Evolutionary conservation across 2,797 vertebrate species (phyloP).

Genomic region (Centroberyx gerrardi): DNA sequence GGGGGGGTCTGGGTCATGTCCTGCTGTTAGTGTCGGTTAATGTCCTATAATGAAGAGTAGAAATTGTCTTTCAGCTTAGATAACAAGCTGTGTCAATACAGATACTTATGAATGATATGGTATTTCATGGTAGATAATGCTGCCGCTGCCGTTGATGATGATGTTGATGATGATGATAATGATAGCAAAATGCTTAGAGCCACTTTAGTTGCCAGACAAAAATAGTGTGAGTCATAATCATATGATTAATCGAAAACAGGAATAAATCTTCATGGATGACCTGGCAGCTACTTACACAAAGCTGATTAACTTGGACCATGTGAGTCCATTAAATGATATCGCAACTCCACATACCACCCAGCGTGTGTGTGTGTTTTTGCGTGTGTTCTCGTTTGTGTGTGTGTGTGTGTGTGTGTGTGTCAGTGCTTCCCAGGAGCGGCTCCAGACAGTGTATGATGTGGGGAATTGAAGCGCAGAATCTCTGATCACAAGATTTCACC

Average conservation of each 20-base stretch:
- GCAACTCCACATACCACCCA: slow-evolving; percentile 63
- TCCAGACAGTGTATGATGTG: slow-evolving; percentile 48
- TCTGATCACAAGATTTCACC: slow-evolving; percentile 71
- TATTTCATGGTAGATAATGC: not conserved
- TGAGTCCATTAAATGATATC: slow-evolving; percentile 71
- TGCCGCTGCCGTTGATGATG: not conserved
- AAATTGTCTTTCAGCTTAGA: not conserved
- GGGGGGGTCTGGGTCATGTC: slow-evolving; percentile 8
- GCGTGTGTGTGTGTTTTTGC: slow-evolving; percentile 29
- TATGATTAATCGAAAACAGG: slow-evolving; percentile 61
- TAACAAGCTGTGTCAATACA: slow-evolving; percentile 16
- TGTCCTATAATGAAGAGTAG: slow-evolving; percentile 1
- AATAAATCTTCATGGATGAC: slow-evolving; percentile 69
- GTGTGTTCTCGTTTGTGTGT: slow-evolving; percentile 8
- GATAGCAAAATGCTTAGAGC: not conserved
- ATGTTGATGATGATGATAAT: slow-evolving; percentile 1
- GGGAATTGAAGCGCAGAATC: slow-evolving; percentile 56
- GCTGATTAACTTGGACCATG: slow-evolving; percentile 76
- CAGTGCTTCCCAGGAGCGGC: slow-evolving; percentile 23
- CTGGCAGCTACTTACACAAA: slow-evolving; percentile 70
- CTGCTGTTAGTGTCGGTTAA: slow-evolving; percentile 11
- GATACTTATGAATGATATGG: not conserved
- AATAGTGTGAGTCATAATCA: slow-evolving; percentile 49
- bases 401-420: slow-evolving; percentile 24
- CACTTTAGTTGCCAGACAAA: not conserved